Percentiles rank a stretch among this genome's conserved stretches.
phyloP scores from a whole-genome alignment of 2,113 vertebrate genomes.

The Syngnathus floridae region DNA sequence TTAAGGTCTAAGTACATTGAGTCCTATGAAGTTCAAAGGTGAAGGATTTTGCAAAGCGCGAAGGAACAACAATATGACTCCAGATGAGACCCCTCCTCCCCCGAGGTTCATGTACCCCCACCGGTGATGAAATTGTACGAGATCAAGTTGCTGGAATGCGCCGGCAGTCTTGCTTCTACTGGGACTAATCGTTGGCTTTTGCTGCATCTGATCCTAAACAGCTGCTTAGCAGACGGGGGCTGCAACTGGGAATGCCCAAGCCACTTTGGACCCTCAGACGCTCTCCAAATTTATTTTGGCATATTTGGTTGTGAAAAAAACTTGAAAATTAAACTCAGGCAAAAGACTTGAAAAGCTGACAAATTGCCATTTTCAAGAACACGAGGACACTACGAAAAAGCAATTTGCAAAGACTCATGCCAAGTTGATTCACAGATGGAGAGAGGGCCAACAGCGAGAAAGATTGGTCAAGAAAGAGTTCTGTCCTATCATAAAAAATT shows the following conservation, averaged over 20 bases:
- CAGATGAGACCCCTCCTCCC: conserved; percentile 43
- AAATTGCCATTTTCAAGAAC: no score
- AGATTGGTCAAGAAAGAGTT: no score
- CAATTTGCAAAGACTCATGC: no score
- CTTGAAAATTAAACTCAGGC: background rate
- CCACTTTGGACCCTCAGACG: conserved; percentile 40
- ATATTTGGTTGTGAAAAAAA: conserved; percentile 14
- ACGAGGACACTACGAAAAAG: no score
- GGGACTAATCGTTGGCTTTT: conserved; percentile 60
- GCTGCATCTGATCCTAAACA: conserved; percentile 60
- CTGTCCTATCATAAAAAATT: no score
- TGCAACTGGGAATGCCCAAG: conserved; percentile 41
- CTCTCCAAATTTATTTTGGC: conserved; percentile 43
- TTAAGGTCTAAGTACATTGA: background rate
- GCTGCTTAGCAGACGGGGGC: conserved; percentile 53
- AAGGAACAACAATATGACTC: conserved; percentile 53
- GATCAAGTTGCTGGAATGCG: conserved; percentile 66
- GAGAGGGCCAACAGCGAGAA: no score
- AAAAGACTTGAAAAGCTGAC: no score
- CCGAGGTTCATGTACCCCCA: conserved; percentile 32
- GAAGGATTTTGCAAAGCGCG: conserved; percentile 12
- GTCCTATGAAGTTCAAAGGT: conserved; percentile 4
- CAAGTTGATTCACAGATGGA: no score
- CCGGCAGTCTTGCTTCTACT: conserved; percentile 53
- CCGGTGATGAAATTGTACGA: conserved; percentile 58